Conservation (phyloP, 2,797 vertebrate species). For the Micromesistius poutassou region DNA sequence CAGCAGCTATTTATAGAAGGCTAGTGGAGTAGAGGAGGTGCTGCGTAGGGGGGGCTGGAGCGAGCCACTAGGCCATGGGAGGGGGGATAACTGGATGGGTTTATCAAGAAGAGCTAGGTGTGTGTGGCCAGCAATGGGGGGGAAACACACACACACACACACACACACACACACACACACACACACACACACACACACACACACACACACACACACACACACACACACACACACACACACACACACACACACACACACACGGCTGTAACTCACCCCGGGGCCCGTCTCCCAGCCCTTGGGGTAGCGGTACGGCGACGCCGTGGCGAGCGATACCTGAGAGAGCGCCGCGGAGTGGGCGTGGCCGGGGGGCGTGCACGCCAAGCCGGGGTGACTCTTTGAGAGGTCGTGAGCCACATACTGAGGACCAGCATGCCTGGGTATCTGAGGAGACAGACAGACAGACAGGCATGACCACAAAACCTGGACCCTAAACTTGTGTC, state of each 20-base stretch:
- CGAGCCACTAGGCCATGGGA: slow-evolving; percentile 35
- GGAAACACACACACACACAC: not conserved
- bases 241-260: slow-evolving; percentile 11
- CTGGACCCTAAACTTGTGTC: too few species aligned
- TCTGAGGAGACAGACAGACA: slow-evolving; percentile 39
- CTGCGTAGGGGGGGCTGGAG: not conserved
- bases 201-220: not conserved
- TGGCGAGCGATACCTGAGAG: slow-evolving; percentile 88
- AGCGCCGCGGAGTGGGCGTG: slow-evolving; percentile 91
- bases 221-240: slow-evolving; percentile 8
- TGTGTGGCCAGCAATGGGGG: slow-evolving; percentile 17
- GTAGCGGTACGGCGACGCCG: slow-evolving; percentile 73
- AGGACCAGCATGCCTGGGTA: slow-evolving; percentile 88
- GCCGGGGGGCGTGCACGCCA: slow-evolving; percentile 90
- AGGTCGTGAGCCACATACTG: slow-evolving; percentile 91
- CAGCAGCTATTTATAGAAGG: slow-evolving; percentile 45
- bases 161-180: too few species aligned
- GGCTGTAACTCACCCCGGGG: slow-evolving; percentile 66
- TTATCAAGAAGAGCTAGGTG: slow-evolving; percentile 35
- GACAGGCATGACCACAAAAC: too few species aligned
- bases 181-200: too few species aligned
- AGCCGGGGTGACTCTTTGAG: slow-evolving; percentile 92
- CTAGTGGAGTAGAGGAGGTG: slow-evolving; percentile 27
- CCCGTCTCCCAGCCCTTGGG: slow-evolving; percentile 77
- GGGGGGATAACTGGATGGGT: slow-evolving; percentile 44